A percentile compares a stretch with the other conserved stretches of the same genome.
Conservation (phyloP, 2,797 vertebrate genomes). For the Onychomys arenicola region DNA sequence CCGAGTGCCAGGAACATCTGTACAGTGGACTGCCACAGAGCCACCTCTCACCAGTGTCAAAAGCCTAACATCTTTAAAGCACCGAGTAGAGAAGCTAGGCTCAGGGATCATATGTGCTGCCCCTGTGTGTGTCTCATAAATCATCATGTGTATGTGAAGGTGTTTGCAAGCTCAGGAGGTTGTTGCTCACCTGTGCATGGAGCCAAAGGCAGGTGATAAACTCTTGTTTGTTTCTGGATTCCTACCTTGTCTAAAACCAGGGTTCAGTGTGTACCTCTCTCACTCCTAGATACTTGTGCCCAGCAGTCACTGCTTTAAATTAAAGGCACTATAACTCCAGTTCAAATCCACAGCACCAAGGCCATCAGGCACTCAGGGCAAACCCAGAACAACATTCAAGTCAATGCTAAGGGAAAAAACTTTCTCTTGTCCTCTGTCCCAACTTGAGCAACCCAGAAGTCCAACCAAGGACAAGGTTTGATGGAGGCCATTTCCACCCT, state of each 20-base stretch:
- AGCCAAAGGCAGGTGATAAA: background rate
- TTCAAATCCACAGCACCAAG: background rate
- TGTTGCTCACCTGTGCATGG: too few species aligned
- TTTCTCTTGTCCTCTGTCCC: background rate
- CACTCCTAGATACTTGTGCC: background rate
- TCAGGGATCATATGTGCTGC: background rate
- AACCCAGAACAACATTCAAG: background rate
- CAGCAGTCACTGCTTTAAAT: background rate
- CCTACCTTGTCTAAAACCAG: background rate
- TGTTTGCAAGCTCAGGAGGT: background rate
- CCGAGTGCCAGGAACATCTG: background rate
- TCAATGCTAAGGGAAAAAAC: background rate
- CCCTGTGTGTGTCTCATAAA: background rate
- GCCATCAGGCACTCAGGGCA: background rate
- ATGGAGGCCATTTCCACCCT: background rate
- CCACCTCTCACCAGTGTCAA: too few species aligned
- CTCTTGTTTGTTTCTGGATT: background rate
- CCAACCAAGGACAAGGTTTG: background rate
- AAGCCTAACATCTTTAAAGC: background rate
- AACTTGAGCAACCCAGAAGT: background rate
- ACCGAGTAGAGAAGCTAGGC: background rate
- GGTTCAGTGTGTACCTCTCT: too few species aligned
- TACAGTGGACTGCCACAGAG: too few species aligned
- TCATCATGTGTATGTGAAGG: background rate
- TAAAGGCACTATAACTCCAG: background rate